These are phyloP conservation scores for Pseudocheirus occidentalis DNA, from an alignment of 2,797 vertebrate genomes.

Conservation along the genomic window DNA sequence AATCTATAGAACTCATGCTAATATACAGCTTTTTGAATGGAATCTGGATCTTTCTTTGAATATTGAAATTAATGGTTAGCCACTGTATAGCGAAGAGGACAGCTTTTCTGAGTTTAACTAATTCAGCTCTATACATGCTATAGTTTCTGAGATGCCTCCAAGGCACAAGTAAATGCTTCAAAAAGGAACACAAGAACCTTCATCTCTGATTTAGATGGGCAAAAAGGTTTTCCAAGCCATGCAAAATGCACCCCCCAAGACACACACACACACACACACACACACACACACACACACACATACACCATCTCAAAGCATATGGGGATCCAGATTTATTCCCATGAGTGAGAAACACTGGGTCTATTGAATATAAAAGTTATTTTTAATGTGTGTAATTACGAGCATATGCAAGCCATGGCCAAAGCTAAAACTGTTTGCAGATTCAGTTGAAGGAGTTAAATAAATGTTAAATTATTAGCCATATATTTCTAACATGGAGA, in stretches of 20 bases:
- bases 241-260: not conserved
- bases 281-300: not conserved
- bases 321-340: not conserved
- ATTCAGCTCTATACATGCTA: not conserved
- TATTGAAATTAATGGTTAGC: not conserved
- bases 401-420: not conserved
- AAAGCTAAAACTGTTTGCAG: not conserved
- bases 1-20: not conserved
- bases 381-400: not conserved
- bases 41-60: not conserved
- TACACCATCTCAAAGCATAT: constrained; percentile 1
- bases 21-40: not conserved
- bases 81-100: not conserved
- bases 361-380: not conserved
- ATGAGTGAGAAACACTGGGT: not conserved
- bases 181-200: not conserved
- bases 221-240: not conserved
- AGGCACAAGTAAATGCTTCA: not conserved
- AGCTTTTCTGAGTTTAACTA: not conserved
- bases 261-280: not conserved
- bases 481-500: not conserved
- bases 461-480: not conserved
- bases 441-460: not conserved
- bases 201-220: not conserved
- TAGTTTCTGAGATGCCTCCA: not conserved